Percentiles rank a stretch among this genome's conserved stretches.
phyloP scores from a whole-genome alignment of 1,140 invertebrate genomes.

The Drosophila auraria region DNA sequence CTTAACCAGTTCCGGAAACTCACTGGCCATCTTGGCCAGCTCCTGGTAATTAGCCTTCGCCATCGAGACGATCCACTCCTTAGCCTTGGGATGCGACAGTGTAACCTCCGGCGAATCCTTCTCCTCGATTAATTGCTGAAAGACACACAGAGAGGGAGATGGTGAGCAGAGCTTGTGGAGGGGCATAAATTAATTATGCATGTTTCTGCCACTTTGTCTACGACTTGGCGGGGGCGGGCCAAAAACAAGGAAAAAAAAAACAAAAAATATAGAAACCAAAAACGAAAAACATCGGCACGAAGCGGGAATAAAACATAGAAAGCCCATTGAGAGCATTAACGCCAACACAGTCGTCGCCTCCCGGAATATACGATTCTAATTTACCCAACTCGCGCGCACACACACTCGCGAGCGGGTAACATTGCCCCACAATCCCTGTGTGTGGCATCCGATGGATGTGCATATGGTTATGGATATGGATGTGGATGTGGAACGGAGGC shows the following conservation, averaged over 20 bases:
- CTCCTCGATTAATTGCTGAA: slow-evolving; percentile 78
- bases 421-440: slow-evolving; percentile 58
- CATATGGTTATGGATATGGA: slow-evolving; percentile 48
- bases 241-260: slow-evolving; percentile 25
- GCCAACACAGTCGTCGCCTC: slow-evolving; percentile 72
- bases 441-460: slow-evolving; percentile 54
- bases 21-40: slow-evolving; percentile 92
- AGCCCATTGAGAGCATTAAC: slow-evolving; percentile 82
- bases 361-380: slow-evolving; percentile 63
- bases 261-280: slow-evolving; percentile 28
- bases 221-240: slow-evolving; percentile 36
- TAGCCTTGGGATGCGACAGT: slow-evolving; percentile 87
- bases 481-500: slow-evolving; percentile 17
- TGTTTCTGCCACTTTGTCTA: slow-evolving; percentile 70
- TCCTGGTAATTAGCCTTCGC: slow-evolving; percentile 93
- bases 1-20: slow-evolving; percentile 92
- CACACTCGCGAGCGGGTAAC: slow-evolving; percentile 20
- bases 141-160: slow-evolving; percentile 33
- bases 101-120: slow-evolving; percentile 77
- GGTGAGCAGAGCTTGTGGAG: slow-evolving; percentile 16
- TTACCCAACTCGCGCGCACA: slow-evolving; percentile 39
- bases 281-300: slow-evolving; percentile 60
- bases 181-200: slow-evolving; percentile 81
- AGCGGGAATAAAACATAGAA: slow-evolving; percentile 79
- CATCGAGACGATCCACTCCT: slow-evolving; percentile 94